Conservation (phyloP, 2,797 vertebrate species). For the Hemitrygon akajei region DNA sequence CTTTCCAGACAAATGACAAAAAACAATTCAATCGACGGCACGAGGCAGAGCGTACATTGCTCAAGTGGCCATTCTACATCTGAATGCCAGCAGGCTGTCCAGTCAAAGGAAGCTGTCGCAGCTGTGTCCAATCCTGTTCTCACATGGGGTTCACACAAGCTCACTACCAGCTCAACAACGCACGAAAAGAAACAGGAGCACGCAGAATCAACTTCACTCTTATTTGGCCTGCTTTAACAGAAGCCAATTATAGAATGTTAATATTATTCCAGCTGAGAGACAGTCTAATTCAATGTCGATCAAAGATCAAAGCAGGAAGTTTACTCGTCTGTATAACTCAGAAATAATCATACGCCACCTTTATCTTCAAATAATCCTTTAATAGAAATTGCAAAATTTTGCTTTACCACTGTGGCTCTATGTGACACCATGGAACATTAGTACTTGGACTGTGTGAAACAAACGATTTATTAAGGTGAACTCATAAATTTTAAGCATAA, state of each 20-base stretch:
- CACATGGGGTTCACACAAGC: background rate
- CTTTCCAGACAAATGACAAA: background rate
- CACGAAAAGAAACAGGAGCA: background rate
- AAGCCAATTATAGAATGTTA: background rate
- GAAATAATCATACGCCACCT: background rate
- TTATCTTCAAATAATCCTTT: background rate
- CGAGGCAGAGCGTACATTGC: background rate
- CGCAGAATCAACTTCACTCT: background rate
- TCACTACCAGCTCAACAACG: background rate
- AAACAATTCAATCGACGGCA: background rate
- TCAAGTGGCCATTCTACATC: background rate
- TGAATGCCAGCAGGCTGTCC: background rate
- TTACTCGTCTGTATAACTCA: background rate
- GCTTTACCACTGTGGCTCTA: background rate
- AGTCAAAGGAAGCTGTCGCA: background rate
- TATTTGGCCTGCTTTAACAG: background rate
- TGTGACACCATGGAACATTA: background rate
- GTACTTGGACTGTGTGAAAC: background rate
- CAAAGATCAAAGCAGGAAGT: background rate
- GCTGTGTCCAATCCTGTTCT: background rate
- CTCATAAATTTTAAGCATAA: background rate
- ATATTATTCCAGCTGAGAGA: background rate
- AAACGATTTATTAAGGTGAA: background rate
- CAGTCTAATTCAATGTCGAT: background rate
- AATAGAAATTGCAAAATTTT: background rate